Conservation (phyloP, 2,888 invertebrate genomes). For the Chironomus tentans region DNA sequence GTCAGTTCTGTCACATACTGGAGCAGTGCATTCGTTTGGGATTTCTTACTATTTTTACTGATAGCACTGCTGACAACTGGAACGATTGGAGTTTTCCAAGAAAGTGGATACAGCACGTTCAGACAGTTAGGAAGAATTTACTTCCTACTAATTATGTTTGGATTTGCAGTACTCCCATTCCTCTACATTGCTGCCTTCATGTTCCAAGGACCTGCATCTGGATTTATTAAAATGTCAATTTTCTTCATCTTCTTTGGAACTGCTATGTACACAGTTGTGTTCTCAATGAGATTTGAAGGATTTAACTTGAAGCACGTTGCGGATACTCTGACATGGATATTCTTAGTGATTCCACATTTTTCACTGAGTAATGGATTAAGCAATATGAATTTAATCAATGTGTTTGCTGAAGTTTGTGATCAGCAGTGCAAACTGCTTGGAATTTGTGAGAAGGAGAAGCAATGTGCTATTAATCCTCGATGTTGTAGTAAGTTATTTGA, state of each 20-base stretch:
- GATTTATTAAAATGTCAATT: conserved; percentile 62
- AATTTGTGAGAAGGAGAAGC: conserved; percentile 27
- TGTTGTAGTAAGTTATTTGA: conserved; percentile 14
- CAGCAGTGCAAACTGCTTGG: conserved; percentile 4
- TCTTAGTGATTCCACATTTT: conserved; percentile 64
- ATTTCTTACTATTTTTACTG: not conserved
- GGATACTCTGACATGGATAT: conserved; percentile 52
- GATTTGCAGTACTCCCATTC: conserved; percentile 59
- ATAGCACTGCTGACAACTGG: not conserved
- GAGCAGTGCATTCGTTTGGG: conserved; percentile 19
- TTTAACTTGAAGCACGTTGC: conserved; percentile 52
- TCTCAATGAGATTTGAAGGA: conserved; percentile 51
- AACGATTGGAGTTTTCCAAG: conserved; percentile 21
- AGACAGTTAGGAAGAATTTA: conserved; percentile 45
- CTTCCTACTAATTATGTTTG: conserved; percentile 55
- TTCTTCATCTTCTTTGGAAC: conserved; percentile 56
- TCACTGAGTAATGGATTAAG: conserved; percentile 46
- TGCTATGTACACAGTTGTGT: conserved; percentile 19
- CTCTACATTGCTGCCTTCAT: conserved; percentile 58
- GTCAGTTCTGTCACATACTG: conserved; percentile 12
- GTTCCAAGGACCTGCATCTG: conserved; percentile 58
- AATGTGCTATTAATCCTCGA: not conserved
- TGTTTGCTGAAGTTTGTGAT: conserved; percentile 30
- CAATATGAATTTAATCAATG: conserved; percentile 36
- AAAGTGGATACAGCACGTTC: conserved; percentile 11